These are phyloP conservation scores for Ooceraea biroi DNA, from an alignment of 1,140 invertebrate genomes.

Conservation along the genomic window DNA sequence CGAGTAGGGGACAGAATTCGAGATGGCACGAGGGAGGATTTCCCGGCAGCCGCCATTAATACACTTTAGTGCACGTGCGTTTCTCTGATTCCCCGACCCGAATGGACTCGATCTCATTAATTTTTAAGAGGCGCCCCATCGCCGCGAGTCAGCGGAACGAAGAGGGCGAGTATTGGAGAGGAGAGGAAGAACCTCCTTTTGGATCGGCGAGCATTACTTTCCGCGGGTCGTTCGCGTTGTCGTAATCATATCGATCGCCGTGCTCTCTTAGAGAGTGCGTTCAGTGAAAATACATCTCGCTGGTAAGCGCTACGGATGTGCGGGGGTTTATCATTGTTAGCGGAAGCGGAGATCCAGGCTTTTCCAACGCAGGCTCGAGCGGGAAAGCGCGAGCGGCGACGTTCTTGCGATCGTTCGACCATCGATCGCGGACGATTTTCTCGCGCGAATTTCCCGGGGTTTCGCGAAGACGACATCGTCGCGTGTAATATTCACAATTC, in stretches of 20 bases:
- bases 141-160: background rate
- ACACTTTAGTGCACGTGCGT: conserved; percentile 41
- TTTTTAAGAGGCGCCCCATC: conserved; percentile 61
- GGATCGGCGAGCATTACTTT: conserved; percentile 60
- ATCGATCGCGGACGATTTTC: no score
- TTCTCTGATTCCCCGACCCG: conserved; percentile 3
- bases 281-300: conserved; percentile 33
- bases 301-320: conserved; percentile 62
- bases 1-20: background rate
- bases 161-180: background rate
- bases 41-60: conserved; percentile 34
- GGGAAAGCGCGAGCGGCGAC: conserved; percentile 26
- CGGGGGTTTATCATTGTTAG: conserved; percentile 63
- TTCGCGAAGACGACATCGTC: background rate
- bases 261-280: conserved; percentile 24
- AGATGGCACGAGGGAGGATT: background rate
- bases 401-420: no score
- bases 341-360: no score
- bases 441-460: conserved; percentile 34
- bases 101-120: conserved; percentile 66
- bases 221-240: conserved; percentile 34
- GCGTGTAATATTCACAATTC: no score
- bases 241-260: conserved; percentile 64
- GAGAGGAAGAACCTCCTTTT: background rate
- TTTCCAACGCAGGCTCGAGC: no score